A percentile compares a stretch with the other conserved stretches of the same genome.
Conservation (phyloP, 37 sponge, comb jelly and placozoan species). For the Chondrilla cf. caribensis region DNA sequence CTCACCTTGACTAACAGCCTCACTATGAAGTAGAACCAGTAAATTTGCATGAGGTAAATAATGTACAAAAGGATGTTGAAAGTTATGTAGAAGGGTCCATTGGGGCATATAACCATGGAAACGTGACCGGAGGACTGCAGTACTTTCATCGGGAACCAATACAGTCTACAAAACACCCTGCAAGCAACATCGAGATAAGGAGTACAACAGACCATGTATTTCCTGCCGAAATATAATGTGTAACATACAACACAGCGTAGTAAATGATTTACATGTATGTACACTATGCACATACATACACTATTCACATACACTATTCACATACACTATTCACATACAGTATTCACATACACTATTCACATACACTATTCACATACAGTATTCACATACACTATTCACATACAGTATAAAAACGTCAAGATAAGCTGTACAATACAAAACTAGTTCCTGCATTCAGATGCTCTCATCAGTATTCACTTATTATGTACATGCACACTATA, state of each 20-base stretch:
- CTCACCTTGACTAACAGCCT: slow-evolving; percentile 12
- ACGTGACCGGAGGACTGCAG: background rate
- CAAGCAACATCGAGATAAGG: background rate
- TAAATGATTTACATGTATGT: no score
- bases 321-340: background rate
- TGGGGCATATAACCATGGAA: background rate
- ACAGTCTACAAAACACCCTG: slow-evolving; percentile 10
- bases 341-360: background rate
- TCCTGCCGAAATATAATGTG: background rate
- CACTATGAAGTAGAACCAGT: slow-evolving; percentile 31
- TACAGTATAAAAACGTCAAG: background rate
- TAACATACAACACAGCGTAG: no score
- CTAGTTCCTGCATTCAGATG: no score
- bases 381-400: background rate
- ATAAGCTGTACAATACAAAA: background rate
- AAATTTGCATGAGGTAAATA: slow-evolving; percentile 8
- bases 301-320: no score
- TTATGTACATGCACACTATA: no score
- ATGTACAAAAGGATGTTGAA: background rate
- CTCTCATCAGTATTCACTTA: no score
- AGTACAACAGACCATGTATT: background rate
- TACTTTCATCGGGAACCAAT: slow-evolving; percentile 20
- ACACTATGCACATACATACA: no score
- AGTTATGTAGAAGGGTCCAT: background rate
- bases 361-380: background rate